Base-by-base conservation (phyloP, 1,140 invertebrate species). In the Schlechtendalia chinensis region DNA sequence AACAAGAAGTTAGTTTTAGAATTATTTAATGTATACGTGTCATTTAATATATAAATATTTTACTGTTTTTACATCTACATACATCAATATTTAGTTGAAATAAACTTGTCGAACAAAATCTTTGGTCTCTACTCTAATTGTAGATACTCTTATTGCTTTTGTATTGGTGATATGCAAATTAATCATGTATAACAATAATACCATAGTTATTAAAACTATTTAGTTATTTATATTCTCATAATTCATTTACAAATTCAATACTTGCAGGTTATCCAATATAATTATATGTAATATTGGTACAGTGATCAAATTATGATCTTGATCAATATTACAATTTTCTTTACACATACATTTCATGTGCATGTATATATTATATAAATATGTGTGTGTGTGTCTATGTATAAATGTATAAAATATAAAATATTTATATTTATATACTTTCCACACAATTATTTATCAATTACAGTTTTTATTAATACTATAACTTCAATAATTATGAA, bases 71-170 rank as follows among this genome's bases (percentile, higher is more conserved):
- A 29, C 22, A 72, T 72, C 16, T 22, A n/a, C 6, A 54, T 71
- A 8, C 8, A 39, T 71, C 27, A 47, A 53, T n/a, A 22, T 29
- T 11, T 17, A 12, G 12, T 54, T 54, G 8, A 11, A 59, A 59
- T 50, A 27, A n/a, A 54, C 47, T 72, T 10, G 10, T n/a, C 6
- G 67, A 71, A 29, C 67, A 71, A 71, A 71, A 27, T 71, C 24
- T 71, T 47, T 71, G 24, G 5, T n/a, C 19, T 71, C n/a, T n/a
- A n/a, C n/a, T n/a, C n/a, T n/a, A n/a, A n/a, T n/a, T n/a, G n/a
- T n/a, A n/a, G n/a, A n/a, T n/a, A 27, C 4, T 71, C 8, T 29
- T 19, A 53, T 71, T 53, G 24, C 22, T 71, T 27, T 71, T 71
- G 5, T 53, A 27, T 67, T 45, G 59, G 27, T 29, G n/a, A n/a